Conservation (phyloP, 2,888 invertebrate species). For the Tineola bisselliella region DNA sequence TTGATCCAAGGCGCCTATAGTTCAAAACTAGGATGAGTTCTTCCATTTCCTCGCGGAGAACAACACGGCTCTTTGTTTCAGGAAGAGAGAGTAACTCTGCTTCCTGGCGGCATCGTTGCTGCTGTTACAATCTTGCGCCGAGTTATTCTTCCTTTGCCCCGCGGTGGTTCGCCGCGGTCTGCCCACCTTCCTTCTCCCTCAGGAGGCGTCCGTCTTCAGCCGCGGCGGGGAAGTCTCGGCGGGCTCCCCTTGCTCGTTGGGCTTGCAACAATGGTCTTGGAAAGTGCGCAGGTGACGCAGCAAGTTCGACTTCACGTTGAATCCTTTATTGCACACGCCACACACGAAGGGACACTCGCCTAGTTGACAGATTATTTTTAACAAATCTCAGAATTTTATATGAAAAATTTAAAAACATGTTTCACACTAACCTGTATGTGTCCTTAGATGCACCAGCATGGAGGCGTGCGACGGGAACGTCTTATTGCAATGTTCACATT, state of each 20-base stretch:
- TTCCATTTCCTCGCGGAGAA: slow-evolving; percentile 68
- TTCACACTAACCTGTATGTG: slow-evolving; percentile 69
- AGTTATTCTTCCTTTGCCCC: slow-evolving; percentile 34
- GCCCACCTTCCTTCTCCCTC: slow-evolving; percentile 59
- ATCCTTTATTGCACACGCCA: slow-evolving; percentile 79
- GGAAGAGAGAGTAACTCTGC: slow-evolving; percentile 62
- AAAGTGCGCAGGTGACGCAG: slow-evolving; percentile 77
- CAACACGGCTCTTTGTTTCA: slow-evolving; percentile 58
- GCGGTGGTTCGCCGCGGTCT: slow-evolving; percentile 32
- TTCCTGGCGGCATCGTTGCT: slow-evolving; percentile 39
- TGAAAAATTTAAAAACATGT: background rate
- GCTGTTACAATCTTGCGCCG: slow-evolving; percentile 20
- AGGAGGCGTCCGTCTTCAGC: slow-evolving; percentile 42
- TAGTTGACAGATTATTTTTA: slow-evolving; percentile 19
- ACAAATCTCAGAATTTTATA: background rate
- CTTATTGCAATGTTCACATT: slow-evolving; percentile 76
- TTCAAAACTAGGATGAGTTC: slow-evolving; percentile 27
- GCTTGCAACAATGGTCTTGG: slow-evolving; percentile 66
- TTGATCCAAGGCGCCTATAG: background rate
- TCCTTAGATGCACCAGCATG: slow-evolving; percentile 80
- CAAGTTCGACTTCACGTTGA: slow-evolving; percentile 81
- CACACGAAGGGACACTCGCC: slow-evolving; percentile 79
- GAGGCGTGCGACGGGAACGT: slow-evolving; percentile 81
- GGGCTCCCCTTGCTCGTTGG: slow-evolving; percentile 25
- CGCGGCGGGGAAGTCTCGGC: background rate